Base-by-base conservation (phyloP, 1,140 invertebrate species). In the Anoplophora glabripennis region DNA sequence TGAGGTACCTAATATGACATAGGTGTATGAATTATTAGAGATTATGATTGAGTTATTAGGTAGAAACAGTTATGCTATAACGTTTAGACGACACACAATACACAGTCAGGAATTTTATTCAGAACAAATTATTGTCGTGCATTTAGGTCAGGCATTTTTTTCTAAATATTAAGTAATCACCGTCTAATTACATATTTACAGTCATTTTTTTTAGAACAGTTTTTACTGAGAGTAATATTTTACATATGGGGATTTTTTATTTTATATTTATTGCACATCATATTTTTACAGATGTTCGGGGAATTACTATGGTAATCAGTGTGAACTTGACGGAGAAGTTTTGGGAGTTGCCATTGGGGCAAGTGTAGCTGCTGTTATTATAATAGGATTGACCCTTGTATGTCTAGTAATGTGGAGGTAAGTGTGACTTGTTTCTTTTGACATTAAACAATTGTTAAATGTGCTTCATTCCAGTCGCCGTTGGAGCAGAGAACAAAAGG, bases 351-450 rank as follows among this genome's bases (percentile, higher is more conserved):
- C 93, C 0, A 87, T 94, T 57, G 93, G 93, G 11, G 92, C 92
- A 0, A 93, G 90, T 1, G 84, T 94, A 4, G 88, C 89, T 7
- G 93, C 93, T 15, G 82, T 93, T 3, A 83, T 94, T 21, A 94
- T 95, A 49, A 95, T 96, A 67, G 84, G 90, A 1, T 74, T 94
- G 21, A 95, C 93, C 0, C 76, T 95, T 1, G 86, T 91, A 1
- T 93, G 91, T 66, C 80, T 96, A 4, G 88, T 93, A 55, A 90
- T 93, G 81, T 95, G 92, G 92, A 94, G 91, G 84, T 92, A 77
- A 79, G 72, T 57, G 10, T 10, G 34, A 28, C 14, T 7, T n/a
- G n/a, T 34, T 48, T 17, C 9, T 51, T 38, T 53, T 38, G 7
- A 36, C 49, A 28, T 37, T 14, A 42, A 33, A 42, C 36, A 34